Evolutionary conservation across 2,797 vertebrate genomes (phyloP).

Genomic region (Sebastes aleutianus): DNA sequence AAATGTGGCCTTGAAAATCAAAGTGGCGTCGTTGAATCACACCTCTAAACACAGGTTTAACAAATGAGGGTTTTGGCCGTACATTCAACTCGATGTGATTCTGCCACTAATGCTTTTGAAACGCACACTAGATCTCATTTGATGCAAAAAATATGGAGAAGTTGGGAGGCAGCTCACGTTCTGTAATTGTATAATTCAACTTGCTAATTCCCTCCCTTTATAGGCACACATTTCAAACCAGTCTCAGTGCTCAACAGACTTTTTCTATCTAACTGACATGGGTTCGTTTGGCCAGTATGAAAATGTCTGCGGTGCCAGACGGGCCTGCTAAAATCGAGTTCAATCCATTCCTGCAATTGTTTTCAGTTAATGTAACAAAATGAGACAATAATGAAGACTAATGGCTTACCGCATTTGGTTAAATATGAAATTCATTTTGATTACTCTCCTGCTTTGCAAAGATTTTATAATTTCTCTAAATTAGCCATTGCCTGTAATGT

Average conservation of each 20-base stretch:
- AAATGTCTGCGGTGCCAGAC: constrained; percentile 35
- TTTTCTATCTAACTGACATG: neutral
- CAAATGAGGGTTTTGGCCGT: constrained; percentile 49
- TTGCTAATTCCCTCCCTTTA: constrained; percentile 29
- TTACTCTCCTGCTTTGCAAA: constrained; percentile 72
- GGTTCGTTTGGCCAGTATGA: neutral
- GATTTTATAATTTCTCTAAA: constrained; percentile 76
- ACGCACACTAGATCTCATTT: constrained; percentile 14
- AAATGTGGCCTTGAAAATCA: constrained; percentile 69
- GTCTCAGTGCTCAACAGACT: neutral
- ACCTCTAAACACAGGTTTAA: constrained; percentile 65
- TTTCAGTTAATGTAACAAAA: constrained; percentile 76
- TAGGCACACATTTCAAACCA: constrained; percentile 7
- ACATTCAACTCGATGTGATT: constrained; percentile 19
- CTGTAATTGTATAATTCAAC: constrained; percentile 29
- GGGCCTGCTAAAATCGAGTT: constrained; percentile 53
- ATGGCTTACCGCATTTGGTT: constrained; percentile 77
- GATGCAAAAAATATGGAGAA: constrained; percentile 2
- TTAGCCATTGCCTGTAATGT: constrained; percentile 70
- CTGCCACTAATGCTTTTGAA: constrained; percentile 3
- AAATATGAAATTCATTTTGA: constrained; percentile 81
- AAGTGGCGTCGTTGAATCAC: constrained; percentile 58
- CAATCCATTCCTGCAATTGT: constrained; percentile 68
- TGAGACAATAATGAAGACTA: constrained; percentile 80
- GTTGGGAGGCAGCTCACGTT: constrained; percentile 10